Evolutionary conservation across 2,113 vertebrate genomes (phyloP).

Genomic region (Arvicanthis niloticus): DNA sequence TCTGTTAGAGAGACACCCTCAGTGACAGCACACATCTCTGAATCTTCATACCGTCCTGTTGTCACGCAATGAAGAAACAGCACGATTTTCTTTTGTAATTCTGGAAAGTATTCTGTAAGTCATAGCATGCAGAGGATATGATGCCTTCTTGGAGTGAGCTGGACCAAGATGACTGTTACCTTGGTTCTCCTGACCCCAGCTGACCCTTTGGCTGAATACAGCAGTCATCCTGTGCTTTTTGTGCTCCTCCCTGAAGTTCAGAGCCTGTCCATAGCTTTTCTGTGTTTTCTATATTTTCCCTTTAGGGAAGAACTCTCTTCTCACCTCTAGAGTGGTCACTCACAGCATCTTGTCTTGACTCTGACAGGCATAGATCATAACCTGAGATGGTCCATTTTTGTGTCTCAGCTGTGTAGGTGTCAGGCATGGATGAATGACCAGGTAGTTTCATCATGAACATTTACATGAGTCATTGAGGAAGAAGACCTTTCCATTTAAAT

Average conservation of each 20-base stretch:
- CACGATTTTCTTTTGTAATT: slow-evolving; percentile 28
- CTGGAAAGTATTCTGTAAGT: slow-evolving; percentile 31
- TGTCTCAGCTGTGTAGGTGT: background rate
- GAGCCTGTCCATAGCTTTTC: background rate
- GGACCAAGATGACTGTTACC: background rate
- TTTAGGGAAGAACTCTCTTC: background rate
- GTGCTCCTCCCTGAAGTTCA: background rate
- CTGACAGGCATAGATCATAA: background rate
- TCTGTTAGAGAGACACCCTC: slow-evolving; percentile 73
- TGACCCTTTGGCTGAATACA: background rate
- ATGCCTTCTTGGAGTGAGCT: background rate
- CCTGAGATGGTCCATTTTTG: background rate
- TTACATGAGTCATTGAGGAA: background rate
- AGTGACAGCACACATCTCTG: slow-evolving; percentile 53
- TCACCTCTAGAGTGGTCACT: background rate
- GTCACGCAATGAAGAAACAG: background rate
- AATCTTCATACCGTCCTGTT: slow-evolving; percentile 15
- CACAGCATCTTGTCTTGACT: background rate
- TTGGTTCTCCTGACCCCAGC: background rate
- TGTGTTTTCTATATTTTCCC: background rate
- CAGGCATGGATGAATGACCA: background rate
- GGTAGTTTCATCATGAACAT: background rate
- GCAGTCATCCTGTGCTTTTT: background rate
- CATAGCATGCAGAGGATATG: background rate
- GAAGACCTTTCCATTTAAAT: background rate